Evolutionary conservation across 2,888 invertebrate species (phyloP).

Genomic region (Syrista parreyssii): DNA sequence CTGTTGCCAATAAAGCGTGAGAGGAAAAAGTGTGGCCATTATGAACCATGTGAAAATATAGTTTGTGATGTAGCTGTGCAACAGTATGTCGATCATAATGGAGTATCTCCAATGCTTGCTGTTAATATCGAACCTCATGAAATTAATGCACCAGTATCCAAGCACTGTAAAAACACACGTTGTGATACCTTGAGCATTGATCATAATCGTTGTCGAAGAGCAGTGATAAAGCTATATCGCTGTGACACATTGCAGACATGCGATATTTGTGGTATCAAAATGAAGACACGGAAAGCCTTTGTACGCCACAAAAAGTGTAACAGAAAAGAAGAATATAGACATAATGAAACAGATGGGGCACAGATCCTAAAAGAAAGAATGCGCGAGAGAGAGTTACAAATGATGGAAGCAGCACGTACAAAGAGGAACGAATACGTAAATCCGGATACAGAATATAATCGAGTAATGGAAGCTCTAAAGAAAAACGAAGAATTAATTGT

Average conservation of each 20-base stretch:
- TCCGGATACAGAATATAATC: slow-evolving; percentile 44
- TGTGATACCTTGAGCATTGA: slow-evolving; percentile 59
- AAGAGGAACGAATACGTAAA: slow-evolving; percentile 52
- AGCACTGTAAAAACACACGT: slow-evolving; percentile 47
- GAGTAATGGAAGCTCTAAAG: slow-evolving; percentile 49
- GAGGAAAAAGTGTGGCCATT: slow-evolving; percentile 54
- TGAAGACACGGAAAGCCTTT: slow-evolving; percentile 48
- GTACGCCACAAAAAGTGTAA: slow-evolving; percentile 53
- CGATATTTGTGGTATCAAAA: slow-evolving; percentile 51
- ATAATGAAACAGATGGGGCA: slow-evolving; percentile 48
- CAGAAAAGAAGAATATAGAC: slow-evolving; percentile 48
- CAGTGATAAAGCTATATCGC: slow-evolving; percentile 30
- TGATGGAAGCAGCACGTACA: slow-evolving; percentile 45
- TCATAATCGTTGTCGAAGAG: slow-evolving; percentile 56
- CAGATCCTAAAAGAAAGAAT: slow-evolving; percentile 53
- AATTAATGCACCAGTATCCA: slow-evolving; percentile 52
- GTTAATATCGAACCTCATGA: slow-evolving; percentile 48
- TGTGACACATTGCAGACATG: slow-evolving; percentile 44
- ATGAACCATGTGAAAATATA: slow-evolving; percentile 55
- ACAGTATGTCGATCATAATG: slow-evolving; percentile 46
- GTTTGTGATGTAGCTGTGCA: slow-evolving; percentile 55
- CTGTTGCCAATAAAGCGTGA: slow-evolving; percentile 48
- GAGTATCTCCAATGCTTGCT: slow-evolving; percentile 51
- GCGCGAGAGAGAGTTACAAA: slow-evolving; percentile 56
- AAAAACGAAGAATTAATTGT: slow-evolving; percentile 59